These are phyloP conservation scores for Drosophila kurseongensis DNA, from an alignment of 1,140 invertebrate genomes.

Conservation along the genomic window DNA sequence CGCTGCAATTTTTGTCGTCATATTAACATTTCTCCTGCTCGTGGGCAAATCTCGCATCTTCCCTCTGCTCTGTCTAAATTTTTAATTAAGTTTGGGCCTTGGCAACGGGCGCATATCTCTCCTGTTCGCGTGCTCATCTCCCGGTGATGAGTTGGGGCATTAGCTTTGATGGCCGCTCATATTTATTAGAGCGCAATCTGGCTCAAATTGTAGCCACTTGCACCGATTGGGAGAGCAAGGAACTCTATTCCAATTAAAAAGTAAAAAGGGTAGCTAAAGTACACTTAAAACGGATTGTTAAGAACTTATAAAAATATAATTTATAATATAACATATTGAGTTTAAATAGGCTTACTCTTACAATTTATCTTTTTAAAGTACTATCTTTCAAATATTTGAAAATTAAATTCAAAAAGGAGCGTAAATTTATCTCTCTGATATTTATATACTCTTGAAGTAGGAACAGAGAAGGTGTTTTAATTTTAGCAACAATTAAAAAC, in stretches of 20 bases:
- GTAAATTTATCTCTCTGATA: too few species aligned
- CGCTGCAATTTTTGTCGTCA: conserved; percentile 37
- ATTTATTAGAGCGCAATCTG: conserved; percentile 80
- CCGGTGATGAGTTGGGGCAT: conserved; percentile 77
- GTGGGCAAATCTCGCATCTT: conserved; percentile 67
- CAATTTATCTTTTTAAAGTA: too few species aligned
- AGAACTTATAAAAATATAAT: not conserved
- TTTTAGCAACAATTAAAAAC: too few species aligned
- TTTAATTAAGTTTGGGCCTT: conserved; percentile 78
- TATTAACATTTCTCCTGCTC: conserved; percentile 59
- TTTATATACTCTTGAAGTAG: too few species aligned
- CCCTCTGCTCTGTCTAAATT: conserved; percentile 26
- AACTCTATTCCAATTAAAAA: conserved; percentile 20
- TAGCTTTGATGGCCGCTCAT: conserved; percentile 78
- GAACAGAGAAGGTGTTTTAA: too few species aligned
- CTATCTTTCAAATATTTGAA: too few species aligned
- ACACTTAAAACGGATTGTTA: not conserved
- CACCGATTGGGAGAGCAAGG: conserved; percentile 9
- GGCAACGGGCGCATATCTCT: conserved; percentile 37
- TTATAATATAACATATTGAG: not conserved
- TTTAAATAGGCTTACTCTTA: too few species aligned
- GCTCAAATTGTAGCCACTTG: conserved; percentile 50
- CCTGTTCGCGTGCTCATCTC: conserved; percentile 71
- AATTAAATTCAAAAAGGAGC: too few species aligned
- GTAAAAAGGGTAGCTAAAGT: not conserved